Base-by-base conservation (phyloP, 2,113 vertebrate genomes). In the Cavia porcellus region DNA sequence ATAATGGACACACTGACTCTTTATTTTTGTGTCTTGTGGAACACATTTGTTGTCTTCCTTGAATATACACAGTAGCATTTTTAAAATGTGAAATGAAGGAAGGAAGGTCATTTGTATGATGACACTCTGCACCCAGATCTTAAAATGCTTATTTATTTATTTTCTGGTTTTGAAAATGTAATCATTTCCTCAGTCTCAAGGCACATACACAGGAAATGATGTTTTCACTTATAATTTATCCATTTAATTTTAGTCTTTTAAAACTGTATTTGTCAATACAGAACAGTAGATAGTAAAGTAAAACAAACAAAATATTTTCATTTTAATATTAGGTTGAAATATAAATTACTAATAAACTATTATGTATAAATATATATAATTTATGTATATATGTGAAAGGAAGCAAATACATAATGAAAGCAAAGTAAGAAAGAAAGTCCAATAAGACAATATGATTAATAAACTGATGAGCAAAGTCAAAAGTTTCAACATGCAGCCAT, bases 201-300 rank as follows among this genome's bases (percentile, higher is more conserved):
- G 30, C n/a, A 90, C 75, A 86, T 70, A 38, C 45, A 80, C 5
- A 95, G 42, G 62, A 93, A 94, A 68, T 35, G 32, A 87, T 80
- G 50, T 8, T 52, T 77, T 90, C 35, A 86, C 88, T 94, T 62
- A 79, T 92, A 96, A 94, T 94, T 92, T 92, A 95, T 86, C 80
- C 47, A 96, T 93, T 86, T 93, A 81, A 93, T 64, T 94, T 94
- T 89, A 86, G 28, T 32, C 90, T 91, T 89, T 62, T 85, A 93
- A 91, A 89, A 86, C 8, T 61, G 8, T 3, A 70, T 25, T n/a
- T 57, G 66, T 61, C 4, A 95, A 30, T 12, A 81, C 89, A 77
- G 81, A 93, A 66, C 22, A 86, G n/a, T 28, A 0, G 86, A 55
- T 30, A 62, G 24, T 30, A 87, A 96, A 92, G 19, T 79, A 35